Evolutionary conservation across 2,113 vertebrate species (phyloP), one percentile per base, ranked within the genome.

Genomic region (Stictonetta naevosa): DNA sequence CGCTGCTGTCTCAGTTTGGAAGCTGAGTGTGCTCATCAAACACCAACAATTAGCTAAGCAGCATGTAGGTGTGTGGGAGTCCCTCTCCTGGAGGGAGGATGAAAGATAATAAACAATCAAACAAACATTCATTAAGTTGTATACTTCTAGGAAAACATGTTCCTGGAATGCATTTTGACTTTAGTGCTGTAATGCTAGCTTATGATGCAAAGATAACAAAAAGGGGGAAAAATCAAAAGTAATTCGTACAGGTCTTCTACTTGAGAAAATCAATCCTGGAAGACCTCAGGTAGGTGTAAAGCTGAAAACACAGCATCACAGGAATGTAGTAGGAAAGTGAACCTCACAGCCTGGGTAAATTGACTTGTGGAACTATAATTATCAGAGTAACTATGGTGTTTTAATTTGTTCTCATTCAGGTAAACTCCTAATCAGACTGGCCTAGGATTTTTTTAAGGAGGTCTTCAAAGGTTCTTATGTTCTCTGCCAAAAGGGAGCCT

Each of bases 151-250:
- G 58, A 83, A 80, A 90, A 42, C 1, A 0, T 55, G 14, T 79
- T 92, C 13, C 53, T 76, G 58, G 46, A 79, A 16, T 60, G 50
- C 44, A 8, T 80, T 95, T 90, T 92, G 19, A 76, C 12, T 72
- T 85, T 8, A 64, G 6, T 68, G 20, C 48, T 83, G 7, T 83
- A 64, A 38, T 50, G 33, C 64, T 74, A 15, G 26, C 11, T 83
- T 21, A 19, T 38, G 36, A 73, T 56, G 55, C 25, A 71, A 74
- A 69, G 50, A n/a, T 10, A 62, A 14, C 23, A 28, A 68, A 66
- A 60, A 36, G 15, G 16, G 67, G 67, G 64, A n/a, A 14, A 76
- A 76, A 76, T 50, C 17, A 56, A 21, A 83, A 86, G 17, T 58
- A 80, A 22, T 53, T 44, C 44, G 69, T 53, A 16, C 4, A 4